These are phyloP conservation scores for Scyliorhinus canicula DNA, from an alignment of 2,797 vertebrate species.

Conservation along the genomic window DNA sequence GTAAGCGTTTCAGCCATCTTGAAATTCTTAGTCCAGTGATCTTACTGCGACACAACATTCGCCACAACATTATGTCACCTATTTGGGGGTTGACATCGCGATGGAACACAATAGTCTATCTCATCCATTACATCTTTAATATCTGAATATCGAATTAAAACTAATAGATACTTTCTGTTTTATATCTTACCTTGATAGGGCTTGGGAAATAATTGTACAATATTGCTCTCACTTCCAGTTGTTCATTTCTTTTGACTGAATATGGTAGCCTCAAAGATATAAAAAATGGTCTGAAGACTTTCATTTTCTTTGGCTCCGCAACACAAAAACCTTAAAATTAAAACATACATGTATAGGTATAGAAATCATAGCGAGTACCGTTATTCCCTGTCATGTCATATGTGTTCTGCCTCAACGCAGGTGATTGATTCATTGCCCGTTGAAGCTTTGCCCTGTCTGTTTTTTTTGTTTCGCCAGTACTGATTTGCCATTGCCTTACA, in stretches of 20 bases:
- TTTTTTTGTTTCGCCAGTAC: too few relatives aligned
- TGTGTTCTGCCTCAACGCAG: neutral
- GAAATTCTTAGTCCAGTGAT: too few relatives aligned
- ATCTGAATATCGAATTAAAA: neutral
- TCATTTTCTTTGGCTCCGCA: constrained; percentile 54
- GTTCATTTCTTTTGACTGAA: constrained; percentile 58
- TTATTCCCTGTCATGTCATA: neutral
- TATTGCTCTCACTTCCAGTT: constrained; percentile 62
- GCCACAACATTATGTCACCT: neutral
- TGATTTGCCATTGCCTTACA: too few relatives aligned
- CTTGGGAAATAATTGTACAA: constrained; percentile 56
- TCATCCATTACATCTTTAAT: neutral
- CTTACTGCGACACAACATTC: too few relatives aligned
- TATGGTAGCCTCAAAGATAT: constrained; percentile 57
- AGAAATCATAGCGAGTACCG: neutral
- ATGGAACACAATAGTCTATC: neutral
- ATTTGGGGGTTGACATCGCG: neutral
- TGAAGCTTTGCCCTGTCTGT: neutral
- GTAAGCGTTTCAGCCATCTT: too few relatives aligned
- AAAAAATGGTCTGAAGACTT: constrained; percentile 59
- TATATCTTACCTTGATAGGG: constrained; percentile 49
- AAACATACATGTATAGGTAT: neutral
- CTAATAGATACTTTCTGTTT: neutral
- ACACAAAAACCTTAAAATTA: constrained; percentile 55
- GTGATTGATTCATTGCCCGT: neutral